Evolutionary conservation across 2,113 vertebrate genomes (phyloP), one percentile per base, ranked within the genome.

Genomic region (Engraulis encrasicolus): DNA sequence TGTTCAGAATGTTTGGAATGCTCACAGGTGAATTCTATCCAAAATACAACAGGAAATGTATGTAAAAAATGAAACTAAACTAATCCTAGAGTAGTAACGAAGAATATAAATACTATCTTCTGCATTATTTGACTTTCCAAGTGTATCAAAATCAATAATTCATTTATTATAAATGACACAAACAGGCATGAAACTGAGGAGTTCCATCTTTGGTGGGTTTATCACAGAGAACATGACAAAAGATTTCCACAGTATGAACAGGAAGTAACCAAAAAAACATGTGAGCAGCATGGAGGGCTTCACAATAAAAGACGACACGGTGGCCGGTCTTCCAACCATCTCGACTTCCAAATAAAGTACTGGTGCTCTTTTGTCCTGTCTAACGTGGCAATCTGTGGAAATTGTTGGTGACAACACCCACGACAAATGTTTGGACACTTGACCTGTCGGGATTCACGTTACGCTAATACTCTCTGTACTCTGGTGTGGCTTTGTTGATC

Each of bases 21-120:
- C 61, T 79, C 82, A 78, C 66, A 81, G 78, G 80, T 83, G 79
- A 78, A 83, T 86, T 86, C 45, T 38, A 37, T 78, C 37, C 52
- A 86, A 81, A 54, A 54, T 54, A 58, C 52, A 58, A 20, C n/a
- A n/a, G 52, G 20, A n/a, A 6, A 20, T 0, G 20, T n/a, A 23
- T 54, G 23, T 58, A n/a, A 58, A n/a, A 6, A 58, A 19, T 58
- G 50, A 58, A 34, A 12, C 3, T 17, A 34, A 74, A 5, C 14
- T 74, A 31, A 74, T 45, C 4, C 40, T 45, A 45, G 40, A n/a
- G n/a, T n/a, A n/a, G n/a, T n/a, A n/a, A n/a, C n/a, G n/a, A n/a
- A n/a, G 66, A 74, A 23, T 74, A 74, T 31, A 31, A 31, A 31
- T 27, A 74, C 66, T 74, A 34, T 74, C 31, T 15, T 15, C 15